Base-by-base conservation (phyloP, 1,140 invertebrate genomes). In the Batillaria attramentaria region DNA sequence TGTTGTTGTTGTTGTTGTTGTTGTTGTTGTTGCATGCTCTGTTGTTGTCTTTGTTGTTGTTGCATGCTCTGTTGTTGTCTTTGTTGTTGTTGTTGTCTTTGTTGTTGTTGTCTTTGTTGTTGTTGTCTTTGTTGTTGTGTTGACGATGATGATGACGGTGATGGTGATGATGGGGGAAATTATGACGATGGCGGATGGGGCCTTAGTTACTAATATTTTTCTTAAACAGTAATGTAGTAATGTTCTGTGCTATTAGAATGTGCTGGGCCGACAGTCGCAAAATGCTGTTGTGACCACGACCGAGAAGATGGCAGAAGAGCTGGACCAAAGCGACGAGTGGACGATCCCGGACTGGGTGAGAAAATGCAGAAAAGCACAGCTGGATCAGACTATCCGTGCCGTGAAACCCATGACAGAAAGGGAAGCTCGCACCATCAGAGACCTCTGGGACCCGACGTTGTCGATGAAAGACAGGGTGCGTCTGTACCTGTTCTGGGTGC, bases 401-500 rank as follows among this genome's bases (percentile, higher is more conserved):
- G 10, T 37, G 33, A 60, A 54, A 41, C 73, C 60, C 0, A 41
- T 62, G 60, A 35, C 24, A 20, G 35, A 50, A 13, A 20, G 10
- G 0, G 73, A 75, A 60, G 35, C 39, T n/a, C 37, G 37, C 13
- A 18, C 3, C 18, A 10, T 70, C 13, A n/a, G n/a, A 18, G 37
- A 70, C 68, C 1, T 70, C 18, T 70, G 68, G 68, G 24, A 42
- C 13, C 10, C 41, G 2, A 4, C n/a, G 4, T 42, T 81, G 6
- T 28, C 39, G 2, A 6, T 69, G 8, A n/a, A n/a, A 2, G 35
- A 68, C 46, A 43, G 80, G 13, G 66, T 54, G 35, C 24, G 31
- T 13, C 57, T 81, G 62, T 81, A 81, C 37, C 72, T 41, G 20
- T 43, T 46, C 24, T 81, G 80, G 80, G n/a, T 78, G 10, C 28